phyloP scores from a whole-genome alignment of 2,113 vertebrate genomes.

The Alces alces region DNA sequence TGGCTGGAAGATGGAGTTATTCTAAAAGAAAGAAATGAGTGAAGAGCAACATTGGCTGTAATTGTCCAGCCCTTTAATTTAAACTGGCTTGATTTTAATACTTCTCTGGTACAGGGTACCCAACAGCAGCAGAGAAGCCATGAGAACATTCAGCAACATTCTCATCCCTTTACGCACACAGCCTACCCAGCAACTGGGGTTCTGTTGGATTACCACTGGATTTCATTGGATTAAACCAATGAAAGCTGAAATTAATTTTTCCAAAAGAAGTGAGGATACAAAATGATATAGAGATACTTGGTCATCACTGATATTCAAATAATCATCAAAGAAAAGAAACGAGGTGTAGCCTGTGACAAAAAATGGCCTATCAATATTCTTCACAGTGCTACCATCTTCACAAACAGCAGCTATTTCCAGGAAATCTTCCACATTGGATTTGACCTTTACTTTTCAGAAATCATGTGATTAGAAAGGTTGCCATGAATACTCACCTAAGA shows the following conservation, averaged over 20 bases:
- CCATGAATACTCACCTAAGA: conserved; percentile 67
- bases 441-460: conserved; percentile 77
- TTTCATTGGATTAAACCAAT: conserved; percentile 70
- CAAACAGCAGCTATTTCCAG: conserved; percentile 70
- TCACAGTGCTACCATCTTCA: conserved; percentile 75
- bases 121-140: neutral
- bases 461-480: conserved; percentile 76
- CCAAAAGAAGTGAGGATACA: conserved; percentile 73
- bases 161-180: conserved; percentile 68
- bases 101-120: neutral
- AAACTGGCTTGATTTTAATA: neutral
- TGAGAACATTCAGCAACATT: neutral
- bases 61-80: neutral
- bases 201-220: conserved; percentile 64
- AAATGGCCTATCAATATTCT: conserved; percentile 77
- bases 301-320: conserved; percentile 29
- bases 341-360: conserved; percentile 77
- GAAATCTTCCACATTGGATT: conserved; percentile 73
- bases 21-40: neutral
- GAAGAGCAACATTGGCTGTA: neutral
- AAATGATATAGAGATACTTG: conserved; percentile 72
- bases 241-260: conserved; percentile 75
- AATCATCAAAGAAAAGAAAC: conserved; percentile 77
- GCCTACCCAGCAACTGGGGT: conserved; percentile 76
- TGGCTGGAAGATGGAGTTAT: neutral